Conservation (phyloP, 2,113 vertebrate genomes). For the Oxygymnocypris stewartii region DNA sequence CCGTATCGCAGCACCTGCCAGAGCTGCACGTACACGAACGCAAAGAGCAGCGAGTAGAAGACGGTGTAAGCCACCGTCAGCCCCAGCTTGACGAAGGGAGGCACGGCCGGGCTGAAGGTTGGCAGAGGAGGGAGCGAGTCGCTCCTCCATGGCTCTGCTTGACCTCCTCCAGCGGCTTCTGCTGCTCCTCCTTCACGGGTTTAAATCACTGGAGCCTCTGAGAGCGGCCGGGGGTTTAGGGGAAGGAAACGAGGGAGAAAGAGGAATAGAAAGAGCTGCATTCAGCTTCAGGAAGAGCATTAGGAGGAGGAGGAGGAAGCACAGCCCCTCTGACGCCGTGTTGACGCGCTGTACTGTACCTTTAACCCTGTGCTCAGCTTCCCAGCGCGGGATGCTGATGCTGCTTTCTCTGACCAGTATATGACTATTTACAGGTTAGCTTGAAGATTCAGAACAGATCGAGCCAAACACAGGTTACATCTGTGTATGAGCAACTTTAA, state of each 20-base stretch:
- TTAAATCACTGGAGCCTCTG: background rate
- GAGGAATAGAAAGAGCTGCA: background rate
- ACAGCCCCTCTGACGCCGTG: background rate
- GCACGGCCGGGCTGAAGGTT: constrained; percentile 81
- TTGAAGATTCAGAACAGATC: no score
- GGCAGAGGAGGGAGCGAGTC: constrained; percentile 71
- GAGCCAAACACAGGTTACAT: no score
- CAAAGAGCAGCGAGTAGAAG: constrained; percentile 93
- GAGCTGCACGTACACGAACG: constrained; percentile 92
- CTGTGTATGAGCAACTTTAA: no score
- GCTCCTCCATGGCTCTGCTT: constrained; percentile 72
- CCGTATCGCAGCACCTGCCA: constrained; percentile 93
- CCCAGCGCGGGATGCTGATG: background rate
- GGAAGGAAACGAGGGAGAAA: constrained; percentile 25
- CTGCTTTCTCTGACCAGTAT: background rate
- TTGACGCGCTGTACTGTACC: constrained; percentile 1
- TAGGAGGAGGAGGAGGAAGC: background rate
- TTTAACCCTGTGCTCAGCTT: constrained; percentile 29
- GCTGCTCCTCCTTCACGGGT: background rate
- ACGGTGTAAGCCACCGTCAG: constrained; percentile 90
- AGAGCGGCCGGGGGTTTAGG: background rate
- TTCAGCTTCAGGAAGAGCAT: constrained; percentile 1
- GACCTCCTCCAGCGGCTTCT: background rate
- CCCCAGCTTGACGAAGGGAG: constrained; percentile 86
- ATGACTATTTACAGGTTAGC: background rate